Evolutionary conservation across 2,888 invertebrate genomes (phyloP), one percentile per base, ranked within the genome.

Genomic region (Orthosia gracilis): DNA sequence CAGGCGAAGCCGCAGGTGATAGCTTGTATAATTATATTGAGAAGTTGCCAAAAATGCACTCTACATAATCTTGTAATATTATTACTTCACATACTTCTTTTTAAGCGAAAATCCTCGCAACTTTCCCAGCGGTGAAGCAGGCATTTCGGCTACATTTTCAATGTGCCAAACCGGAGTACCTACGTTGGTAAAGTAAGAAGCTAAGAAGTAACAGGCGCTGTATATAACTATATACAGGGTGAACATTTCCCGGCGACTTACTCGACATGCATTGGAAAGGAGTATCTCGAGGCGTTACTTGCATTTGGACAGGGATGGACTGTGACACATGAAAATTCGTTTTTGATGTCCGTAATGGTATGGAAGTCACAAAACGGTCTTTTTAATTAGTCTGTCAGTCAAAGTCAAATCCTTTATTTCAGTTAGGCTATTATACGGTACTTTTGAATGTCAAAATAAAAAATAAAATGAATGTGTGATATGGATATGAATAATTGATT

Each of bases 251-350:
- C 59, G 31, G 52, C 31, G 45, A 66, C 47, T 74, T 0, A 50
- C 62, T 47, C 74, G 61, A 82, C 86, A 86, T 85, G 85, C 85
- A 85, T 83, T 64, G 76, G 55, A 62, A 57, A 75, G 59, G 64
- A 71, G 82, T 73, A 69, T 47, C 69, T 76, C 45, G 45, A 76
- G 69, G 78, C 74, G 76, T 81, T 69, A 77, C 83, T 76, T 85
- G 85, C 82, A 84, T 73, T 17, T 31, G 3, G 3, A 18, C 78
- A 86, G 85, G 57, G 67, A 65, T 47, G 86, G 54, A 81, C 59
- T 81, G 47, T 2, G 47, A 21, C 2, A 59, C 3, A 3, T 21
- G 2, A 12, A 15, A 18, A n/a, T 3, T 55, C 21, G 0, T 17
- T 63, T n/a, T 62, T 62, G 31, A 31, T 31, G 2, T 26, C 26